Conservation (phyloP, 2,888 invertebrate species). For the Nycteola revayana region DNA sequence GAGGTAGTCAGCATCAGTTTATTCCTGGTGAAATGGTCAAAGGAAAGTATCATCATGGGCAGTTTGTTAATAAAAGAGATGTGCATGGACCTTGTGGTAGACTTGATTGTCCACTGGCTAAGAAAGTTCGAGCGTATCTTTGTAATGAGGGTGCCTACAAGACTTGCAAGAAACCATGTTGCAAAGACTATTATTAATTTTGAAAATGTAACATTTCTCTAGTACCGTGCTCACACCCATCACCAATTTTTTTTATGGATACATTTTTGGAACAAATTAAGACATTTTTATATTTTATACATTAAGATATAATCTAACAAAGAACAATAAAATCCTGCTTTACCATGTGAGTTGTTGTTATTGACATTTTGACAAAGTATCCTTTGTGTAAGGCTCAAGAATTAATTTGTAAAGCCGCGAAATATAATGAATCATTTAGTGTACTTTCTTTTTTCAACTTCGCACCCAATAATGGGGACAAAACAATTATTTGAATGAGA, state of each 20-base stretch:
- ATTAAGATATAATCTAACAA: too few species aligned
- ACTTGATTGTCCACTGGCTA: slow-evolving; percentile 71
- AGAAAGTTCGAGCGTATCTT: slow-evolving; percentile 60
- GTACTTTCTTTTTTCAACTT: slow-evolving; percentile 47
- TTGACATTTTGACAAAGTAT: background rate
- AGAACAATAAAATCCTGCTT: too few species aligned
- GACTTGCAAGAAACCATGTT: slow-evolving; percentile 68
- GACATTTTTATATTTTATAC: too few species aligned
- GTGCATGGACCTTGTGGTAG: slow-evolving; percentile 75
- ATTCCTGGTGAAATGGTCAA: slow-evolving; percentile 64
- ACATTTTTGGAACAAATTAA: background rate
- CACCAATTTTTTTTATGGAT: too few species aligned
- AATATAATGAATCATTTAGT: slow-evolving; percentile 42
- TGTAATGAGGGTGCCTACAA: slow-evolving; percentile 68
- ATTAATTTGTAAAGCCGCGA: slow-evolving; percentile 14
- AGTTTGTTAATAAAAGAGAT: slow-evolving; percentile 72
- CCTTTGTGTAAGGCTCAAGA: slow-evolving; percentile 11
- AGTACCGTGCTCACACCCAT: too few species aligned
- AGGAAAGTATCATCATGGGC: slow-evolving; percentile 68
- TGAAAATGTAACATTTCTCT: too few species aligned
- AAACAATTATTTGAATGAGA: slow-evolving; percentile 39
- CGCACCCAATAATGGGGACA: slow-evolving; percentile 38
- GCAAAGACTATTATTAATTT: slow-evolving; percentile 62
- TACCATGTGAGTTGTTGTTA: too few species aligned
- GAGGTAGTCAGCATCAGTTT: slow-evolving; percentile 72